Conservation (phyloP, 2,113 vertebrate species). For the Nothobranchius kuhntae region DNA sequence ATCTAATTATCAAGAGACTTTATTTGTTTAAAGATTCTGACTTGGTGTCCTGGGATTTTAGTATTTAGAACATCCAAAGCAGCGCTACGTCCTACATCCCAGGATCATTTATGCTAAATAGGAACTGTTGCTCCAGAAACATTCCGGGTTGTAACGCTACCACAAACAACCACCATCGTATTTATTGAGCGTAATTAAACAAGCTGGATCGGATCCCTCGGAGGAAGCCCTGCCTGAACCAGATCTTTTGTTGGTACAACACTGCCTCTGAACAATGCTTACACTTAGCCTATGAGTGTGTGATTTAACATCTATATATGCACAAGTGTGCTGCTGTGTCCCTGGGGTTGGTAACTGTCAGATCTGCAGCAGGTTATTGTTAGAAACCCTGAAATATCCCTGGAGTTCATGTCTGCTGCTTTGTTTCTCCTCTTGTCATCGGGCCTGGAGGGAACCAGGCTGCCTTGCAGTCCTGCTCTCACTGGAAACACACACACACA, state of each 20-base stretch:
- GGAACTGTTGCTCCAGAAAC: neutral
- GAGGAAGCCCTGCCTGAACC: neutral
- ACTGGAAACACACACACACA: constrained; percentile 21
- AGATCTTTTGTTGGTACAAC: constrained; percentile 3
- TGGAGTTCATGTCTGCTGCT: constrained; percentile 28
- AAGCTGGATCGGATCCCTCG: constrained; percentile 4
- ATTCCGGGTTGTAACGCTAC: constrained; percentile 1
- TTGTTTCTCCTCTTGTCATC: constrained; percentile 40
- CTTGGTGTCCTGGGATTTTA: neutral
- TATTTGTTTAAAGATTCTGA: neutral
- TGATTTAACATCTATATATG: constrained; percentile 3
- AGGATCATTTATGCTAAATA: neutral
- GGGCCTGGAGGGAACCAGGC: constrained; percentile 34
- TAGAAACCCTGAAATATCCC: constrained; percentile 42
- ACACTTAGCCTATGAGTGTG: neutral
- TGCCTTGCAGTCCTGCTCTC: constrained; percentile 48
- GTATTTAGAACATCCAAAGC: neutral
- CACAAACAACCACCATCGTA: neutral
- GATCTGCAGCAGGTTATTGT: constrained; percentile 42
- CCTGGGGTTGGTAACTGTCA: constrained; percentile 10
- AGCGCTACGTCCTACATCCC: neutral
- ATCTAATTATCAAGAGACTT: neutral
- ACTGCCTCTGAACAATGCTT: neutral
- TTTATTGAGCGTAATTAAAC: constrained; percentile 1
- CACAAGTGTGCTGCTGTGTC: constrained; percentile 6